Evolutionary conservation across 2,113 vertebrate species (phyloP).

Genomic region (Apteryx owenii): DNA sequence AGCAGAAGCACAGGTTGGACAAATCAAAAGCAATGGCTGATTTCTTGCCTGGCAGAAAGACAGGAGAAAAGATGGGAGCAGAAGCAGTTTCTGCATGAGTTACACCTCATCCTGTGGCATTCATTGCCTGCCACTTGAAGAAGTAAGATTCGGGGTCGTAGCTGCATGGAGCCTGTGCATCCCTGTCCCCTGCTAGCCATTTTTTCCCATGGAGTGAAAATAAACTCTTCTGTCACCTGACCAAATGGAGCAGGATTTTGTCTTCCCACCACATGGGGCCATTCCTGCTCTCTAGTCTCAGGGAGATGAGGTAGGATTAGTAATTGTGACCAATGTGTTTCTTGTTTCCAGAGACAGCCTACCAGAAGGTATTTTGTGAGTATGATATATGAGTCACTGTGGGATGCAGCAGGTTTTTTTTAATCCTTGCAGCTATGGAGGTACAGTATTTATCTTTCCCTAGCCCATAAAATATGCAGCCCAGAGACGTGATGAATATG

Average conservation of each 20-base stretch:
- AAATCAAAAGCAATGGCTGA: background rate
- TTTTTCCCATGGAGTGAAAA: background rate
- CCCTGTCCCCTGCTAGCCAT: background rate
- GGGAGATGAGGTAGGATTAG: background rate
- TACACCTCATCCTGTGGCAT: background rate
- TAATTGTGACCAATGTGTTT: background rate
- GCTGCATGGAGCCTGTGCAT: background rate
- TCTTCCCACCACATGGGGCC: background rate
- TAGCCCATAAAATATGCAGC: background rate
- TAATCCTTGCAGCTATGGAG: slow-evolving; percentile 14
- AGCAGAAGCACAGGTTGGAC: background rate
- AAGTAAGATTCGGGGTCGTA: background rate
- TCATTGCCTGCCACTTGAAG: background rate
- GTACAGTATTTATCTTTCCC: slow-evolving; percentile 12
- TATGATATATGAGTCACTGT: slow-evolving; percentile 28
- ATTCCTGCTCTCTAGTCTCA: background rate
- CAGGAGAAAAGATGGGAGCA: background rate
- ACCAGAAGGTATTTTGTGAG: slow-evolving; percentile 17
- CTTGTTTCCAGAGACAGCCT: background rate
- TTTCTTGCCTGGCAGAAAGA: background rate
- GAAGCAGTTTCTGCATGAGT: background rate
- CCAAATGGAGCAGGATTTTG: background rate
- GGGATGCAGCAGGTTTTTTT: slow-evolving; percentile 14
- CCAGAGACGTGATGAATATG: background rate
- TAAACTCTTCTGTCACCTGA: background rate